Conservation (phyloP, 2,113 vertebrate genomes). For the Phrynosoma blainvillii region DNA sequence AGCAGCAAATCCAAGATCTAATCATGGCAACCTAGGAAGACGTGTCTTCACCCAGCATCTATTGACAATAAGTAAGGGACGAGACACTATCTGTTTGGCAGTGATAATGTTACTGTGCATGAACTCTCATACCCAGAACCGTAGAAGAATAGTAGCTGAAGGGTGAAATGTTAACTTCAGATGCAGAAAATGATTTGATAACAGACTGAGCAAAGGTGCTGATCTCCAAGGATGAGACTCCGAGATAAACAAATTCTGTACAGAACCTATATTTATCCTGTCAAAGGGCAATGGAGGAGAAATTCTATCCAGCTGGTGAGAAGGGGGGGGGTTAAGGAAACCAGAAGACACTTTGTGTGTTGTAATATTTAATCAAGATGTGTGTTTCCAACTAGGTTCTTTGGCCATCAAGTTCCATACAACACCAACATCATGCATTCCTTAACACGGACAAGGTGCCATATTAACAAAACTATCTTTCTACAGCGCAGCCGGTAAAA, state of each 20-base stretch:
- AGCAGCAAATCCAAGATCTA: neutral
- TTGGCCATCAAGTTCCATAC: neutral
- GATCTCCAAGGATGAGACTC: neutral
- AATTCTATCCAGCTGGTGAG: neutral
- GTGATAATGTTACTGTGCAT: neutral
- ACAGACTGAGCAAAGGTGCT: neutral
- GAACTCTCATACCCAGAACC: neutral
- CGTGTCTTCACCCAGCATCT: neutral
- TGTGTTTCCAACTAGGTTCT: neutral
- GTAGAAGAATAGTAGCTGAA: neutral
- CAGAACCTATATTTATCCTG: neutral
- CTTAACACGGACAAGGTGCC: neutral
- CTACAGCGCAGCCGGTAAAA: neutral
- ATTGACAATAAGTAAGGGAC: neutral
- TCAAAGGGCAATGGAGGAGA: neutral
- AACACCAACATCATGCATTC: conserved; percentile 1
- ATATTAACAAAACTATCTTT: neutral
- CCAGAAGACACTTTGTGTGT: neutral
- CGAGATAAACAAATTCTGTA: neutral
- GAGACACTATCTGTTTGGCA: neutral
- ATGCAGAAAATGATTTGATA: neutral
- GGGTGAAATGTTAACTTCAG: neutral
- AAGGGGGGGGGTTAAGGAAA: neutral
- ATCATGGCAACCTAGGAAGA: neutral
- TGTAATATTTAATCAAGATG: conserved; percentile 30